Base-by-base conservation (phyloP, 2,888 invertebrate genomes). In the Drosophila affinis region DNA sequence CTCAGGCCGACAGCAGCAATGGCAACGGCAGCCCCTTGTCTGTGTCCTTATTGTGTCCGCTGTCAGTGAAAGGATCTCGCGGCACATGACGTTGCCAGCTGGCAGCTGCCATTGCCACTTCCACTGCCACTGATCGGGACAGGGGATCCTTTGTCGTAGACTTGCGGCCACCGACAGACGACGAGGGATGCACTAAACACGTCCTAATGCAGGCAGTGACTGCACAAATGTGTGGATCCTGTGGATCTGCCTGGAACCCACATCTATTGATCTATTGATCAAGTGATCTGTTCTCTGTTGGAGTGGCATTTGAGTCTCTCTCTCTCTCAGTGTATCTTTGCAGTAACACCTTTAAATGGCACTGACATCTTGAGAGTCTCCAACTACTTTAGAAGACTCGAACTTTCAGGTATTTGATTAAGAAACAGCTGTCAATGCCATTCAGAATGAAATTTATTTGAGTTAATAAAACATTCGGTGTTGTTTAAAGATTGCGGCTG, bases 81-180 rank as follows among this genome's bases (percentile, higher is more conserved):
- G 71, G 68, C 80, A 79, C 73, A 77, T 62, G 80, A 69, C 64
- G 80, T 52, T 45, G 79, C 62, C 79, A 73, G 77, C 83, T 77
- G 79, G 56, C 58, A n/a, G 27, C 47, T 34, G 34, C 34, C 12
- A 34, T 45, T 51, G 55, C 49, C 52, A 21, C 49, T 51, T 51
- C 49, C 52, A 21, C 49, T 51, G 61, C 49, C 52, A 21, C 53
- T 65, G 73, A 32, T 29, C 62, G 57, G 53, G 62, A 59, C 67
- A 63, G 39, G 62, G 12, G 70, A 67, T 70, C 58, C 57, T 54
- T 61, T 74, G 64, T 82, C 39, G 52, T 48, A 55, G 58, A 55
- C 52, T 55, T 64, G 60, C 72, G 61, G 55, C 69, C 74, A 58
- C 5, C 51, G 39, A 46, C 24, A 21, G 46, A 3, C 17, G 24